Evolutionary conservation across 1,140 invertebrate species (phyloP), one percentile per base, ranked within the genome.

Genomic region (Leptinotarsa texana): DNA sequence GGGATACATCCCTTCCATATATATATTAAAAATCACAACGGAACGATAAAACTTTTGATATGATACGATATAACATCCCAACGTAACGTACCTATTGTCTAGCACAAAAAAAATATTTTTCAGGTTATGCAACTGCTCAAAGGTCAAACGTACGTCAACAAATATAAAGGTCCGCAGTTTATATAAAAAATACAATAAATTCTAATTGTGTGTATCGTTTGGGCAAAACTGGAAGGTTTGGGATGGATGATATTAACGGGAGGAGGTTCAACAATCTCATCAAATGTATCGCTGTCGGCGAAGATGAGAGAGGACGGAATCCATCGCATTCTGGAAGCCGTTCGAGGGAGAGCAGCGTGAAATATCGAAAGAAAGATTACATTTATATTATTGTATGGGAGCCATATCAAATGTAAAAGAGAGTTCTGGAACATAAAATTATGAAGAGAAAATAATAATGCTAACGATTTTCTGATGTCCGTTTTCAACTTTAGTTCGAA

Each of bases 221-320:
- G 75, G 74, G 78, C 78, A 77, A 73, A 63, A 74, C 78, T 83
- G 75, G 88, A 85, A 63, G 88, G 88, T 84, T 88, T 89, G 42
- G 90, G 90, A 84, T 91, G 90, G 73, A 91, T 88, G 81, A 91
- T 91, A 80, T 91, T 91, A 68, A 91, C 90, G 24, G 90, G 90
- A 63, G 90, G 90, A 62, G 90, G 90, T 72, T 89, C 89, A 74
- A 89, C 87, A 77, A 90, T 87, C 72, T 88, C 89, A 78, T 91
- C 90, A 73, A 91, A 91, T 75, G 88, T 86, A 72, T 89, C 88
- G 8, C 87, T 82, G 80, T 90, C 89, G 24, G 81, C 84, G 77
- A 88, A 88, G 79, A 88, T 88, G 77, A 88, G 80, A 17, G 89
- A 89, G 73, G 88, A 89, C 75, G 89, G 88, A 80, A 89, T 89